Conservation (phyloP, 2,797 vertebrate species). For the Paedocypris micromegethes region DNA sequence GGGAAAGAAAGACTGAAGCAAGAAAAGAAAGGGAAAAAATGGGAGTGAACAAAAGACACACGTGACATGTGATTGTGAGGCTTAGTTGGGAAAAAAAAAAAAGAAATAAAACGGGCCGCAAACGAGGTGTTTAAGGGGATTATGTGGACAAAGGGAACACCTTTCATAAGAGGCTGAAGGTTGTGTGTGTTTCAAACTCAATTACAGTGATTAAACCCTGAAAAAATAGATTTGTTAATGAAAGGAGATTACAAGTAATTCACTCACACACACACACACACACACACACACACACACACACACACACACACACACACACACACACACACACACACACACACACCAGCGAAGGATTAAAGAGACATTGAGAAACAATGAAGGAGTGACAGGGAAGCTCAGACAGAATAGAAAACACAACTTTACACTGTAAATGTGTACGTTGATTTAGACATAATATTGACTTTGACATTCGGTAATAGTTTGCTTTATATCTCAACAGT, state of each 20-base stretch:
- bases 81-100: conserved; percentile 50
- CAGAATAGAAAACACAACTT: not conserved
- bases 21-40: not conserved
- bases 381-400: not conserved
- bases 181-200: conserved; percentile 46
- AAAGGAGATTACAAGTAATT: conserved; percentile 62
- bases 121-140: conserved; percentile 59
- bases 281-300: conserved; percentile 31
- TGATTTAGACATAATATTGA: too few species aligned
- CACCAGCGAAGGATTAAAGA: conserved; percentile 22
- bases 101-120: conserved; percentile 57
- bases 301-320: not conserved
- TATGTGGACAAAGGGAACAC: conserved; percentile 50
- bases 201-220: conserved; percentile 63
- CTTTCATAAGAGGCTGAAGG: conserved; percentile 21
- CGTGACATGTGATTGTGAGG: conserved; percentile 8
- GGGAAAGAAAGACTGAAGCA: not conserved
- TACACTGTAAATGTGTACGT: too few species aligned
- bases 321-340: conserved; percentile 3
- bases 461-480: too few species aligned
- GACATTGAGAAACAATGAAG: not conserved
- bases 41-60: too few species aligned
- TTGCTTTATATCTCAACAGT: too few species aligned
- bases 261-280: conserved; percentile 47
- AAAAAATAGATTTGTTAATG: conserved; percentile 50